Evolutionary conservation across 2,888 invertebrate genomes (phyloP).

Genomic region (Hirtodrosophila confusa): DNA sequence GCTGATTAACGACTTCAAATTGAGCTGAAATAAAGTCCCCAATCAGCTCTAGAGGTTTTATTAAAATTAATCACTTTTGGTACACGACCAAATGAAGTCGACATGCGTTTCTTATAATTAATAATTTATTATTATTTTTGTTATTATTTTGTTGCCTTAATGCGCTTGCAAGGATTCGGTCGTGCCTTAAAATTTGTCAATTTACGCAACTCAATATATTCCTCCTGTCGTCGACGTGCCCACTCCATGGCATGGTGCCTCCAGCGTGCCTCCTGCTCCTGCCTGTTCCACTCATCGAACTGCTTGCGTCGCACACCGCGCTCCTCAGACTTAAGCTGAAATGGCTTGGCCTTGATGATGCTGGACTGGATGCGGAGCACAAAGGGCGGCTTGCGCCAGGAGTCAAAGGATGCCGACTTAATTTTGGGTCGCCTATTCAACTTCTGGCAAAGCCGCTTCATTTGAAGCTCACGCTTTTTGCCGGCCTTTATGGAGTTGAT

Average conservation of each 20-base stretch:
- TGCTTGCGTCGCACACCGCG: slow-evolving; percentile 39
- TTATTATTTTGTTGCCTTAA: background rate
- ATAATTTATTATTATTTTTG: slow-evolving; percentile 1
- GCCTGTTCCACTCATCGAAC: slow-evolving; percentile 33
- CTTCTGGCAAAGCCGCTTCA: background rate
- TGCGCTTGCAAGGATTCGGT: slow-evolving; percentile 50
- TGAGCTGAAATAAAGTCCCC: no score
- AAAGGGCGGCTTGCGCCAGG: slow-evolving; percentile 51
- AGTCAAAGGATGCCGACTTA: background rate
- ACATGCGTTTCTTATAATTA: background rate
- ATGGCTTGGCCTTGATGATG: slow-evolving; percentile 43
- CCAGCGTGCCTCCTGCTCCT: slow-evolving; percentile 19
- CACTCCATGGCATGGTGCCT: slow-evolving; percentile 3
- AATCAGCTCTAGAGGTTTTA: no score
- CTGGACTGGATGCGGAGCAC: slow-evolving; percentile 41
- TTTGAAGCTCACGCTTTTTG: slow-evolving; percentile 15
- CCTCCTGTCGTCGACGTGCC: slow-evolving; percentile 7
- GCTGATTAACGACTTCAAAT: no score
- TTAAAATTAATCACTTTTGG: no score
- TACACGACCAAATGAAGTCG: no score
- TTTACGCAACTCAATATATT: slow-evolving; percentile 33
- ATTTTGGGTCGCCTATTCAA: background rate
- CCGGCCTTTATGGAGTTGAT: slow-evolving; percentile 28
- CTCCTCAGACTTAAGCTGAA: slow-evolving; percentile 31
- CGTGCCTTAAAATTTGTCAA: slow-evolving; percentile 59